Conservation (phyloP, 2,888 invertebrate species). For the Callyntrura sp. region DNA sequence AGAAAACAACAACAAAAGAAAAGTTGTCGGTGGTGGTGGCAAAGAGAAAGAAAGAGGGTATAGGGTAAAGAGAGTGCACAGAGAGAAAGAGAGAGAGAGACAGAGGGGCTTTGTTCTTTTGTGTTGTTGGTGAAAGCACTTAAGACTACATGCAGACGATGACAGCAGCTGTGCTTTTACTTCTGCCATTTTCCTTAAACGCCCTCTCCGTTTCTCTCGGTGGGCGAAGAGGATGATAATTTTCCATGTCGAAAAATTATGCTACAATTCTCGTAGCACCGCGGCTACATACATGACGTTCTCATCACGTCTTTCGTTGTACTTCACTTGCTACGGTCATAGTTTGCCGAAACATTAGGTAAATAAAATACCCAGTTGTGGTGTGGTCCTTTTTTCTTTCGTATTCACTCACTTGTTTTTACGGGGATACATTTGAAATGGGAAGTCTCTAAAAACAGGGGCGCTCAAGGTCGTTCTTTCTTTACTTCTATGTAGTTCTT, state of each 20-base stretch:
- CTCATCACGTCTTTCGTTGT: background rate
- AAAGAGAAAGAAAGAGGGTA: background rate
- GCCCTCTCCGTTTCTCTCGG: background rate
- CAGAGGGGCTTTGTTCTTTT: too few species aligned
- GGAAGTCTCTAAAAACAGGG: constrained; percentile 13
- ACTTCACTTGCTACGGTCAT: background rate
- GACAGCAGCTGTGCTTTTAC: constrained; percentile 35
- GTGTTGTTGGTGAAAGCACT: constrained; percentile 60
- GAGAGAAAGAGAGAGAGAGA: background rate
- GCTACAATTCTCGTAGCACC: constrained; percentile 1
- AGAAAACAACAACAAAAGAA: constrained; percentile 12
- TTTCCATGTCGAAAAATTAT: constrained; percentile 42
- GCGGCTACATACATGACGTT: constrained; percentile 2
- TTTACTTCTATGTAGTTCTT: background rate
- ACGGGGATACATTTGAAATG: background rate
- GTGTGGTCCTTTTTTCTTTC: background rate
- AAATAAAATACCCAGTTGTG: background rate
- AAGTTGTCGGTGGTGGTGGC: constrained; percentile 17
- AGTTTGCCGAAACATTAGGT: too few species aligned
- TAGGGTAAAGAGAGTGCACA: background rate
- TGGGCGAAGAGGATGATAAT: constrained; percentile 29
- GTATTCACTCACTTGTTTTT: background rate
- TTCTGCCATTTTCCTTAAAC: constrained; percentile 20
- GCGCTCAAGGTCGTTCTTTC: constrained; percentile 26
- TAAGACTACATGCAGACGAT: constrained; percentile 29